Evolutionary conservation across 2,113 vertebrate genomes (phyloP).

Genomic region (Polypterus senegalus): DNA sequence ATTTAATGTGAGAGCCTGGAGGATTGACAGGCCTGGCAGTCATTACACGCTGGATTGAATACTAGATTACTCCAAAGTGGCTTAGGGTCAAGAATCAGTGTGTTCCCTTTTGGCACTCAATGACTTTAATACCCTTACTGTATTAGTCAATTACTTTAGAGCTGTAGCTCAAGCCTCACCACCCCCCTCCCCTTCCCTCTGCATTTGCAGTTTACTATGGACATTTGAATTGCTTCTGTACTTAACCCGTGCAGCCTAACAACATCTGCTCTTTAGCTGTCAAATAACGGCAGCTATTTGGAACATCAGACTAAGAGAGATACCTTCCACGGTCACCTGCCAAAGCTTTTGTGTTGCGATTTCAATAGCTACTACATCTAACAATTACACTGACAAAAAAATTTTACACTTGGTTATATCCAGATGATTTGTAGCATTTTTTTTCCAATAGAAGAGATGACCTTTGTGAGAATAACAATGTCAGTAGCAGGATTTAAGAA

Average conservation of each 20-base stretch:
- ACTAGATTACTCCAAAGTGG: slow-evolving; percentile 99
- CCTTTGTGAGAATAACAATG: slow-evolving; percentile 58
- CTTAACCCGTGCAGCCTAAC: slow-evolving; percentile 55
- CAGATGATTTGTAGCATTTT: slow-evolving; percentile 28
- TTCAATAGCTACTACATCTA: slow-evolving; percentile 14
- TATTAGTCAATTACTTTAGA: slow-evolving; percentile 99
- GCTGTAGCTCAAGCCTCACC: slow-evolving; percentile 69
- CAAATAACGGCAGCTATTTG: slow-evolving; percentile 55
- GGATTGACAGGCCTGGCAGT: slow-evolving; percentile 98
- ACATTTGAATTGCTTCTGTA: slow-evolving; percentile 73
- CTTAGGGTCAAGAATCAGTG: slow-evolving; percentile 96
- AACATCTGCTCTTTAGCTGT: slow-evolving; percentile 59
- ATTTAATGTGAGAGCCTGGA: slow-evolving; percentile 77
- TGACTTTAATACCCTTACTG: slow-evolving; percentile 98
- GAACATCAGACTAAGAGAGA: slow-evolving; percentile 47
- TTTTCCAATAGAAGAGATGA: slow-evolving; percentile 52
- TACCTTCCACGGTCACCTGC: slow-evolving; percentile 40
- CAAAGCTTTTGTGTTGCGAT: slow-evolving; percentile 19
- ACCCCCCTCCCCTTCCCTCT: slow-evolving; percentile 60
- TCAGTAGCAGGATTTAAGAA: slow-evolving; percentile 64
- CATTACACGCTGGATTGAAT: slow-evolving; percentile 99
- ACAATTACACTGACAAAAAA: slow-evolving; percentile 23
- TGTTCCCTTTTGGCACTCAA: slow-evolving; percentile 98
- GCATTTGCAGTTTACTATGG: slow-evolving; percentile 64
- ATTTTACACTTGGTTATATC: slow-evolving; percentile 15